These are phyloP conservation scores for Caenorhabditis sp. DNA, from an alignment of 2,888 invertebrate species.

Conservation along the genomic window DNA sequence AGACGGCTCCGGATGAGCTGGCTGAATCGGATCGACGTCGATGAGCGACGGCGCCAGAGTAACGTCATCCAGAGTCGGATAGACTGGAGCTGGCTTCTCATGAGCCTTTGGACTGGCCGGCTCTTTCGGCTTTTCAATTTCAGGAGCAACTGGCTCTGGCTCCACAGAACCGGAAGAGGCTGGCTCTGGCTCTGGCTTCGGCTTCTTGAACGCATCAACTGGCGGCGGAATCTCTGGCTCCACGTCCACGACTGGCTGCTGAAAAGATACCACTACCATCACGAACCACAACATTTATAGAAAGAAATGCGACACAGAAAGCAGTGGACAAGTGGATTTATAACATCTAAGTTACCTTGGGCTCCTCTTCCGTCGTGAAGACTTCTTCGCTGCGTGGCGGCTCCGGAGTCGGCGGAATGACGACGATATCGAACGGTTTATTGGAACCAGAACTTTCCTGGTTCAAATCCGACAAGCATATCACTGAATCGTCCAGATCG, in stretches of 20 bases:
- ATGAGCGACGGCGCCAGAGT: neutral
- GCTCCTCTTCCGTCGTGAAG: neutral
- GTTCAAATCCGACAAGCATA: slow-evolving; percentile 8
- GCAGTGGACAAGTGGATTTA: neutral
- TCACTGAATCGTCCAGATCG: slow-evolving; percentile 24
- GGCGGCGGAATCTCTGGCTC: slow-evolving; percentile 36
- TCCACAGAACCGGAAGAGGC: neutral
- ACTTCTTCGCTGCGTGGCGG: slow-evolving; percentile 23
- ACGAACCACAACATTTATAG: slow-evolving; percentile 2
- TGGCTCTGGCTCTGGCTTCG: neutral
- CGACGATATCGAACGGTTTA: slow-evolving; percentile 33
- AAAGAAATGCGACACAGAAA: neutral
- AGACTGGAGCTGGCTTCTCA: neutral
- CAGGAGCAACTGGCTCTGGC: slow-evolving; percentile 8
- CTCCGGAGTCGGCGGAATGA: slow-evolving; percentile 55
- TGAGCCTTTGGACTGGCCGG: neutral
- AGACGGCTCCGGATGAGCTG: slow-evolving; percentile 32
- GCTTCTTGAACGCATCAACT: slow-evolving; percentile 33
- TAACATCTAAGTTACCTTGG: neutral
- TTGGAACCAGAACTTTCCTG: neutral
- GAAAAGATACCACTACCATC: slow-evolving; percentile 14
- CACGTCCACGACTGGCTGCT: slow-evolving; percentile 16
- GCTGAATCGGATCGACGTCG: neutral
- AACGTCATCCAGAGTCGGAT: neutral
- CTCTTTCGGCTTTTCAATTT: neutral